Base-by-base conservation (phyloP, 1,140 invertebrate genomes). In the Tribolium madens region DNA sequence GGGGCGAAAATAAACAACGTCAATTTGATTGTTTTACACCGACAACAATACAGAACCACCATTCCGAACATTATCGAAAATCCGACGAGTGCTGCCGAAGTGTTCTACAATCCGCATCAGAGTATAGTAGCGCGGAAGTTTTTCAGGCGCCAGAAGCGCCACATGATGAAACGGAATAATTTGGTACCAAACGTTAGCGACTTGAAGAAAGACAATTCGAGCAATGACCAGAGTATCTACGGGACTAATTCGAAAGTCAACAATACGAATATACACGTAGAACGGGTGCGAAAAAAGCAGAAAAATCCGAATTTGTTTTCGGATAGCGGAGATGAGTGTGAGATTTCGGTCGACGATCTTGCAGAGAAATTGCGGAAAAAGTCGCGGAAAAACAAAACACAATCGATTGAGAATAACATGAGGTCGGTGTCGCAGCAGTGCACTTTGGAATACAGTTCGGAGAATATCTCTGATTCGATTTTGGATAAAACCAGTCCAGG, bases 71-170 rank as follows among this genome's bases (percentile, higher is more conserved):
- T 91, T 75, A 91, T 91, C 0, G 92, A 93, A 72, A 85, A 85
- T 12, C 86, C 84, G 4, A 84, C 89, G 10, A 82, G 89, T 75
- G 88, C 90, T 1, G 92, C 93, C 0, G 92, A 96, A 81, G 90
- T 95, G 85, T 98, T 97, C 85, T 97, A 97, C 83, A 97, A 98
- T 88, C 94, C 95, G 0, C 93, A 95, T 83, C 96, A 98, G 85
- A 97, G 95, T 84, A 95, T 95, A 10, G 94, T 96, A 0, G 96
- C 96, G 0, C 90, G 95, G 76, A 96, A 95, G 81, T 97, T 97
- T 85, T 97, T 97, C 85, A 94, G 95, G 76, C 96, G 95, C 83
- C 94, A 96, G 83, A 90, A 92, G 15, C 89, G 93, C 64, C 89
- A 95, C 78, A 91, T 92, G 80, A 87, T 88, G 81, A 92, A 93